Evolutionary conservation across 2,113 vertebrate species (phyloP).

Genomic region (Proteles cristata): DNA sequence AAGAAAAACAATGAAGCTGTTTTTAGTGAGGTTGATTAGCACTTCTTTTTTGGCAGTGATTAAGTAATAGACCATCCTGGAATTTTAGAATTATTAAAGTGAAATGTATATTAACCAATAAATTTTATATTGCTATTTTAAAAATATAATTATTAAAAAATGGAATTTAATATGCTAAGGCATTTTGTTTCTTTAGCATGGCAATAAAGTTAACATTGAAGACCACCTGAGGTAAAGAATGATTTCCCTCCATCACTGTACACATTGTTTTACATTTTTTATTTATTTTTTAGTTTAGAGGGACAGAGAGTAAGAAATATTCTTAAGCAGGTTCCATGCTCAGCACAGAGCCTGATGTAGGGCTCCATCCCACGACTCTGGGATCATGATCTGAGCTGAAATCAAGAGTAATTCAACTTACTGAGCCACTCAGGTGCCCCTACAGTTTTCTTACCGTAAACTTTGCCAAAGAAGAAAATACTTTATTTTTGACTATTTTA

Average conservation of each 20-base stretch:
- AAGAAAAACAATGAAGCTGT: not conserved
- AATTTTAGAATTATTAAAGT: constrained; percentile 20
- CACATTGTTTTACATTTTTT: not conserved
- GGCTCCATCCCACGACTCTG: too few species aligned
- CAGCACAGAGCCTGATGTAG: not conserved
- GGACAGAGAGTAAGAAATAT: too few species aligned
- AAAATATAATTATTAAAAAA: not conserved
- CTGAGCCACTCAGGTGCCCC: too few species aligned
- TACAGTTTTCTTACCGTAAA: not conserved
- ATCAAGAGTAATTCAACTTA: too few species aligned
- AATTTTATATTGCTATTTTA: not conserved
- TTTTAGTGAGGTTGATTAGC: not conserved
- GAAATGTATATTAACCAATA: not conserved
- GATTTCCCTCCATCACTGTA: not conserved
- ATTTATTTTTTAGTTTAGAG: too few species aligned
- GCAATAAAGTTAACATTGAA: not conserved
- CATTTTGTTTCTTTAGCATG: not conserved
- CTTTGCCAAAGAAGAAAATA: not conserved
- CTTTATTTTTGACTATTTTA: not conserved
- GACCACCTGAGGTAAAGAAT: not conserved
- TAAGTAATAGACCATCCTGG: not conserved
- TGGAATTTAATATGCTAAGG: not conserved
- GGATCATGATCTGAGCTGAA: too few species aligned
- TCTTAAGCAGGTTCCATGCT: not conserved
- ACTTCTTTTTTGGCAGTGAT: not conserved